Evolutionary conservation across 2,888 invertebrate species (phyloP).

Genomic region (Prosapia bicincta): DNA sequence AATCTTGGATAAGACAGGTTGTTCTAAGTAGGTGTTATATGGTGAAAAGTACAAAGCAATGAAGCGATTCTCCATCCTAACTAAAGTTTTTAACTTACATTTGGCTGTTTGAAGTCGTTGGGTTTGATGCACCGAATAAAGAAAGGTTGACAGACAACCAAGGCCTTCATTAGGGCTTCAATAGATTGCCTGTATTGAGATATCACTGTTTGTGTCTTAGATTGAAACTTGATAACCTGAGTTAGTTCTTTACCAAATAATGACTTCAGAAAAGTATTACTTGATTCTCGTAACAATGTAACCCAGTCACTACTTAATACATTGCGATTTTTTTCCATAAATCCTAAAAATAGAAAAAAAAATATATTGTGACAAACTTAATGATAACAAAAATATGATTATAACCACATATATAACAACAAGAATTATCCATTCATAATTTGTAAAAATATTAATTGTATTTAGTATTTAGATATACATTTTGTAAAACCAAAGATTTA

Average conservation of each 20-base stretch:
- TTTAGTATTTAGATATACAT: no score
- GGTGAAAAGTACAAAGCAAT: no score
- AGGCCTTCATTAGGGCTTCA: slow-evolving; percentile 79
- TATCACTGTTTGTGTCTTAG: slow-evolving; percentile 80
- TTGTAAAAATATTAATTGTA: no score
- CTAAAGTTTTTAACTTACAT: slow-evolving; percentile 53
- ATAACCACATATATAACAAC: no score
- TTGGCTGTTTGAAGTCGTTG: slow-evolving; percentile 74
- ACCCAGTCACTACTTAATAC: slow-evolving; percentile 81
- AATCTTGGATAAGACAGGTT: no score
- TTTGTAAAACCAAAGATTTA: no score
- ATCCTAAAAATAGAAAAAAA: slow-evolving; percentile 74
- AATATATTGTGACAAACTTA: no score
- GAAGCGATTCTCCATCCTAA: no score
- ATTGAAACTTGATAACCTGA: slow-evolving; percentile 46
- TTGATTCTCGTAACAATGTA: slow-evolving; percentile 71
- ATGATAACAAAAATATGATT: no score
- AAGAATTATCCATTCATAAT: no score
- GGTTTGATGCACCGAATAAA: slow-evolving; percentile 94
- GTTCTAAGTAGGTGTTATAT: no score
- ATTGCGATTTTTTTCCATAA: slow-evolving; percentile 93
- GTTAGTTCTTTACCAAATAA: slow-evolving; percentile 43
- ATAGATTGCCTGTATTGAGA: slow-evolving; percentile 87
- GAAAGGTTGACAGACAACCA: slow-evolving; percentile 90
- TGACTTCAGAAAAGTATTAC: slow-evolving; percentile 59